A percentile compares a stretch with the other conserved stretches of the same genome.
phyloP scores from a whole-genome alignment of 2,113 vertebrate species.

The Empidonax traillii region DNA sequence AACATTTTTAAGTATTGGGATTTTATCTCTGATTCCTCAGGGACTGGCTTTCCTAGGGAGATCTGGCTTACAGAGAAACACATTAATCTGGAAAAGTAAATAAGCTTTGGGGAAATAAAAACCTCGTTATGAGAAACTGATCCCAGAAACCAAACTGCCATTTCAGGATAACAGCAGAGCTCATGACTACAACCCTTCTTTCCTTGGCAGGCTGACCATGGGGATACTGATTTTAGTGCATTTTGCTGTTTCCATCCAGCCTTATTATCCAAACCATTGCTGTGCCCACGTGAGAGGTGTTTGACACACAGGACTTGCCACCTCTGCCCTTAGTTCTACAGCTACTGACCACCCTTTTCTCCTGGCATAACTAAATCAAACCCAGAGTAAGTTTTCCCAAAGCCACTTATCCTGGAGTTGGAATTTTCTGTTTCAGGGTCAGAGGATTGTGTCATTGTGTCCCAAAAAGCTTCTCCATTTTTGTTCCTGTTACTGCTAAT shows the following conservation, averaged over 20 bases:
- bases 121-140: background rate
- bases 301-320: background rate
- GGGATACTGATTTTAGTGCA: background rate
- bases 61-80: background rate
- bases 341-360: background rate
- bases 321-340: background rate
- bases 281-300: background rate
- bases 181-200: background rate
- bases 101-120: background rate
- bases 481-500: background rate
- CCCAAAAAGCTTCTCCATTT: background rate
- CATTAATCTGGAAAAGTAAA: background rate
- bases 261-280: background rate
- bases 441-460: background rate
- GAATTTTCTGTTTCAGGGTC: background rate
- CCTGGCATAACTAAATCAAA: background rate
- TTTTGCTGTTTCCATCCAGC: background rate
- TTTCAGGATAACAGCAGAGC: background rate
- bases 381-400: background rate
- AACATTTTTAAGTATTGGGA: background rate
- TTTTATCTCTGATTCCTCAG: background rate
- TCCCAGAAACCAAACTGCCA: background rate
- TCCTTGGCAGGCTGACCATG: background rate
- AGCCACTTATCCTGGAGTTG: background rate
- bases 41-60: background rate